Evolutionary conservation across 2,113 vertebrate genomes (phyloP), one percentile per base, ranked within the genome.

Genomic region (Callipepla squamata): DNA sequence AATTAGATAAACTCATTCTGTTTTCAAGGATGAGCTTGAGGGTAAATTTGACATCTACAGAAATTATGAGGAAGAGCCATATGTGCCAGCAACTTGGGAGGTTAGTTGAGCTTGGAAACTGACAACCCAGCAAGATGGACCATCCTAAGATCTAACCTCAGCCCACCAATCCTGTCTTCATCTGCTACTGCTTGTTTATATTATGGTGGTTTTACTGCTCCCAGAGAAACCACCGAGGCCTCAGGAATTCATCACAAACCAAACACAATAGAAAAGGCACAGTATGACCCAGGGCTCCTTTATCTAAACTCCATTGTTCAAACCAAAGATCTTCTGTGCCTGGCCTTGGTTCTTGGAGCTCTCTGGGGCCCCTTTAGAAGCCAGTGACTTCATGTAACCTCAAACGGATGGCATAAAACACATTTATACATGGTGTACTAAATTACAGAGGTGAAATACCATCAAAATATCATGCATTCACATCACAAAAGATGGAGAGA

Each of bases 251-350:
- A 0, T 48, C 48, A 9, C 85, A 36, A 25, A 3, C 47, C 61
- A 15, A 74, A 55, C 13, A 92, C 84, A 89, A 93, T 72, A 81
- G 87, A 66, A 75, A 78, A 72, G 47, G 77, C 91, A 62, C 89
- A 92, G 92, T 68, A 11, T 77, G 89, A 6, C 3, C 72, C 68
- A 45, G 59, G 50, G 59, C 76, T 57, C 88, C 86, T 94, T 78
- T 92, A 87, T 93, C 94, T 63, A 38, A 87, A 38, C 66, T 6
- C 80, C 74, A 51, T 87, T 86, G 77, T 91, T 94, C 86, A 78
- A 5, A 15, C 30, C 76, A 73, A 55, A 58, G 3, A 7, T 34
- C 78, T 51, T 40, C 40, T 42, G 3, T 28, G 47, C 48, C 25
- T 73, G 55, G 8, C n/a, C 89, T 78, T 77, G 50, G 68, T 70